Percentiles rank a stretch among this genome's conserved stretches.
Conservation (phyloP, 2,797 vertebrate species). For the Ispidina picta region DNA sequence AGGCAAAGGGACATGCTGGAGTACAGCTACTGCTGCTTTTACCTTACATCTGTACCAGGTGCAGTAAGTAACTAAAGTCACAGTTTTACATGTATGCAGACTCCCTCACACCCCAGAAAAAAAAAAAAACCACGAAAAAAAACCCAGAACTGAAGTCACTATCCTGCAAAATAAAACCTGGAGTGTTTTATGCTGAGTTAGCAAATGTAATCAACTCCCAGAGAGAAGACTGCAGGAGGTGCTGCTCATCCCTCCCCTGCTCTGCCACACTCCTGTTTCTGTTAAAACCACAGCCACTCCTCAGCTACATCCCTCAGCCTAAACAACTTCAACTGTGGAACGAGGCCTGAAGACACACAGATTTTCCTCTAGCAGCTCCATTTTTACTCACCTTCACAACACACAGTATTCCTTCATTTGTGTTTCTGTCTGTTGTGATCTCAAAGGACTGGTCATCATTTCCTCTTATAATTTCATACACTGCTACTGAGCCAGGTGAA, state of each 20-base stretch:
- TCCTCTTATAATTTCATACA: slow-evolving; percentile 84
- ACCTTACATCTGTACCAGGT: not conserved
- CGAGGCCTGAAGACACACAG: not conserved
- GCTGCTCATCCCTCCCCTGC: not conserved
- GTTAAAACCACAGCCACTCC: not conserved
- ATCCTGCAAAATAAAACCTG: not conserved
- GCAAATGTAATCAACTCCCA: not conserved
- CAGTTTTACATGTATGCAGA: fast-evolving
- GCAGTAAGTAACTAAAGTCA: not conserved
- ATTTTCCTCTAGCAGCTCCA: not conserved
- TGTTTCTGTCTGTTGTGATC: slow-evolving; percentile 84
- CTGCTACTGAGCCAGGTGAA: slow-evolving; percentile 80
- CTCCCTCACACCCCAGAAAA: not conserved
- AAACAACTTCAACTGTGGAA: not conserved
- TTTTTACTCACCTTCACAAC: slow-evolving; percentile 81
- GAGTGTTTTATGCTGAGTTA: not conserved
- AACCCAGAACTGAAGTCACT: not conserved
- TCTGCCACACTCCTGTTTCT: not conserved
- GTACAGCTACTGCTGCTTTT: not conserved
- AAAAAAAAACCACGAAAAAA: too few relatives aligned
- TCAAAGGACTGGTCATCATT: slow-evolving; percentile 86
- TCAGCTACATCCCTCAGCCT: not conserved
- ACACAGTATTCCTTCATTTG: slow-evolving; percentile 86
- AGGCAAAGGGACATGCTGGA: not conserved
- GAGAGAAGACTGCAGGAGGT: not conserved